phyloP scores from a whole-genome alignment of 2,113 vertebrate species.

The Phocoena sinus region DNA sequence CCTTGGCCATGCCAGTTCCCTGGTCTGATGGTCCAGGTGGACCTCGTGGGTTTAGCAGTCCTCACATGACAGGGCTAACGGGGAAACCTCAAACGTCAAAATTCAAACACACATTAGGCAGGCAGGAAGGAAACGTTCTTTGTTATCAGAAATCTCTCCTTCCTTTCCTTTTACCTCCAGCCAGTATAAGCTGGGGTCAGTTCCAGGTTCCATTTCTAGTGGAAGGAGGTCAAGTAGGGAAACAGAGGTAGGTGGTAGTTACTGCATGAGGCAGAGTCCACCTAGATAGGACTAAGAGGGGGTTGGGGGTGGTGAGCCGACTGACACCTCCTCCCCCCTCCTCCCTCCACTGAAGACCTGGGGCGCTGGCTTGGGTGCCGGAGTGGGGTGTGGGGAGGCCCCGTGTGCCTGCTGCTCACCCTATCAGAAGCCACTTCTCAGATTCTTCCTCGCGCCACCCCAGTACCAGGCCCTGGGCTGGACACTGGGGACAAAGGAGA shows the following conservation, averaged over 20 bases:
- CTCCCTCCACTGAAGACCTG: background rate
- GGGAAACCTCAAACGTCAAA: background rate
- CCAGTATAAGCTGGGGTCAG: background rate
- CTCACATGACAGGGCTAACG: accelerated
- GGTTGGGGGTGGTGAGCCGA: background rate
- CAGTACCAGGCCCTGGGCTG: background rate
- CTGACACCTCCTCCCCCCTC: accelerated
- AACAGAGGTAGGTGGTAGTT: background rate
- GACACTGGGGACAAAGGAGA: background rate
- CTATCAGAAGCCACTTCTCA: background rate
- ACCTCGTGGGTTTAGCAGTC: background rate
- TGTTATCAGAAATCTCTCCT: background rate
- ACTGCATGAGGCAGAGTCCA: background rate
- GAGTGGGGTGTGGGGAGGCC: background rate
- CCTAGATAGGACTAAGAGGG: background rate
- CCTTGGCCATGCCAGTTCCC: background rate
- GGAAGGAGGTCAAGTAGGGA: background rate
- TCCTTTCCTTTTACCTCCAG: background rate
- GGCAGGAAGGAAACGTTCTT: background rate
- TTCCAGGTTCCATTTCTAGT: background rate
- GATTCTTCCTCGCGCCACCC: background rate
- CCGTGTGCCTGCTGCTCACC: background rate
- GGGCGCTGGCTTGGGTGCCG: background rate
- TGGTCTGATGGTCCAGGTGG: background rate
- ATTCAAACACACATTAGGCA: background rate